Base-by-base conservation (phyloP, 2,888 invertebrate genomes). In the Lepidochitona cinerea region DNA sequence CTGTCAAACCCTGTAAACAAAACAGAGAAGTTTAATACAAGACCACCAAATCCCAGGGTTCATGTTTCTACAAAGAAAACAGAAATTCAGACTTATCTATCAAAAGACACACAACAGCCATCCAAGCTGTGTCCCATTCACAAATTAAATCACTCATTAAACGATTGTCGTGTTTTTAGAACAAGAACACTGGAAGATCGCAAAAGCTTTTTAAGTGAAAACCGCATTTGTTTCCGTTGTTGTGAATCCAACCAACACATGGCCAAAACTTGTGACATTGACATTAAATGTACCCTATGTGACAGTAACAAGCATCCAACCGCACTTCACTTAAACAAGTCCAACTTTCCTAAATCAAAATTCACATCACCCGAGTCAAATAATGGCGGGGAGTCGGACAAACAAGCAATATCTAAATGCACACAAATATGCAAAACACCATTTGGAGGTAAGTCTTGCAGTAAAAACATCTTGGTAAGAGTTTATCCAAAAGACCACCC, bases 171-270 rank as follows among this genome's bases (percentile, higher is more conserved):
- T 18, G 70, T 37, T 12, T 76, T 78, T 66, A 65, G 41, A 49
- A 26, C 49, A 3, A 54, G 37, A 26, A 32, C 78, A 1, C 12
- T 77, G 23, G 41, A 68, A 29, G 77, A 79, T 6, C 32, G 73
- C 5, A 67, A 66, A 35, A 37, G 68, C 26, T 29, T 79, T 26
- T 23, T 79, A 9, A 71, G 71, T 52, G 65, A 71, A 23, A 5
- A 76, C 49, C 12, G 70, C 0, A 29, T 77, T 0, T 79, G 79
- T 41, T 78, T 77, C 23, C 52, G 64, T 9, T 78, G 79, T 70
- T 75, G 67, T 49, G 49, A 29, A 18, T 64, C 75, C 18, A 54
- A 23, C 0, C 35, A 75, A 23, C 79, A 79, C 66, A 14, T 49
- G 23, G 59, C 65, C 0, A 65, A 54, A 14, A 37, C 54, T 23